Evolutionary conservation across 2,113 vertebrate species (phyloP), one percentile per base, ranked within the genome.

Genomic region (Myrmecophaga tridactyla): DNA sequence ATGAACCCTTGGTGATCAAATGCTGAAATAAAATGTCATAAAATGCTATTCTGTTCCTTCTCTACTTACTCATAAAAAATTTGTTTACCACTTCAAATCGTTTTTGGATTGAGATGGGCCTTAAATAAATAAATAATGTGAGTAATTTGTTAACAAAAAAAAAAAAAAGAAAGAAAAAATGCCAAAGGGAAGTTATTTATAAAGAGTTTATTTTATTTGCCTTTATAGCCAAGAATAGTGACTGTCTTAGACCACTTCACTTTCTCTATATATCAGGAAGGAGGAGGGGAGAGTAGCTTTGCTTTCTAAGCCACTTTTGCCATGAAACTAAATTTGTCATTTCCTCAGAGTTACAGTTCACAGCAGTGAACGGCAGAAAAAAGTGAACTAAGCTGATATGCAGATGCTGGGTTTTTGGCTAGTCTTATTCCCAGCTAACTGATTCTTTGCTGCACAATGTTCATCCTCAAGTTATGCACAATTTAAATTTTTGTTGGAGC

Each of bases 401-500:
- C 7, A 56, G 11, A 51, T 7, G 4, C 25, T 46, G 6, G 1
- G 4, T 31, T 1, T 36, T 13, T 86, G 34, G 4, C 43, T 77
- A 17, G 46, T 34, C 18, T n/a, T n/a, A n/a, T n/a, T n/a, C n/a
- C n/a, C n/a, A n/a, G n/a, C n/a, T n/a, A n/a, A n/a, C n/a, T n/a
- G 15, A 39, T 23, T 81, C 10, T 60, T 20, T n/a, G 27, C 63
- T 23, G 1, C 2, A 56, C 36, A 31, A 17, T 27, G 0, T 15
- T 67, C 41, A 34, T 4, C 31, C 34, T 88, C 25, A 70, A 65
- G 3, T n/a, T 27, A 27, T 69, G 4, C 2, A 34, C 10, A 60
- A 27, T 65, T 93, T 72, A 85, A 78, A 78, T 86, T 41, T 65
- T 86, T 86, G 1, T 65, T 85, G 60, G 67, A 91, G 60, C 2